Evolutionary conservation across 2,113 vertebrate genomes (phyloP).

Genomic region (Vanacampus margaritifer): DNA sequence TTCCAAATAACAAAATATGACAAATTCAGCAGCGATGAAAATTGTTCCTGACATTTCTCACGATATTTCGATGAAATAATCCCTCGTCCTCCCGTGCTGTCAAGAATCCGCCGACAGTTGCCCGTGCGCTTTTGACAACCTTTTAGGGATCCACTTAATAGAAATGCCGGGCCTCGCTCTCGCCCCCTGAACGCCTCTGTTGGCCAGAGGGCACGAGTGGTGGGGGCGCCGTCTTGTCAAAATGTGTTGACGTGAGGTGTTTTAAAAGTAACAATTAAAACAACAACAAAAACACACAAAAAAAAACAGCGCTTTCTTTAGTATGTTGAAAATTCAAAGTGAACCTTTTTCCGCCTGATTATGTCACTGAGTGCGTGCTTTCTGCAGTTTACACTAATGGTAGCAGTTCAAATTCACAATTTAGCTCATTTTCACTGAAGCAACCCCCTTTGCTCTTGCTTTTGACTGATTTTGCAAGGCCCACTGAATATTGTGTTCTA

Average conservation of each 20-base stretch:
- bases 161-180: slow-evolving; percentile 57
- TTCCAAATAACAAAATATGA: slow-evolving; percentile 13
- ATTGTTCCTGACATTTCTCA: slow-evolving; percentile 15
- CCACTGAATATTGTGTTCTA: no score
- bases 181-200: slow-evolving; percentile 26
- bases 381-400: not conserved
- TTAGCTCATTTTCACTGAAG: no score
- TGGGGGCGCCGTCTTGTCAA: slow-evolving; percentile 29
- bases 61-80: not conserved
- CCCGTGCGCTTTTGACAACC: slow-evolving; percentile 47
- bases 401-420: no score
- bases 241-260: slow-evolving; percentile 30
- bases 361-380: not conserved
- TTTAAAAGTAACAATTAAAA: slow-evolving; percentile 15
- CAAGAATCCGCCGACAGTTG: slow-evolving; percentile 31
- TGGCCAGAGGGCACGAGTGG: slow-evolving; percentile 24
- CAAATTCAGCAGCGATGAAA: slow-evolving; percentile 4
- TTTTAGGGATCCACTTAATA: slow-evolving; percentile 53
- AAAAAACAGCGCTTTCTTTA: not conserved
- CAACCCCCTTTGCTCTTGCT: no score
- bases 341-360: slow-evolving; percentile 1
- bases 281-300: not conserved
- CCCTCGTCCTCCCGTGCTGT: slow-evolving; percentile 24
- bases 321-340: slow-evolving; percentile 8
- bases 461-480: no score